Percentiles rank a stretch among this genome's conserved stretches.
phyloP scores from a whole-genome alignment of 2,888 invertebrate genomes.

The Ochropacha duplaris region DNA sequence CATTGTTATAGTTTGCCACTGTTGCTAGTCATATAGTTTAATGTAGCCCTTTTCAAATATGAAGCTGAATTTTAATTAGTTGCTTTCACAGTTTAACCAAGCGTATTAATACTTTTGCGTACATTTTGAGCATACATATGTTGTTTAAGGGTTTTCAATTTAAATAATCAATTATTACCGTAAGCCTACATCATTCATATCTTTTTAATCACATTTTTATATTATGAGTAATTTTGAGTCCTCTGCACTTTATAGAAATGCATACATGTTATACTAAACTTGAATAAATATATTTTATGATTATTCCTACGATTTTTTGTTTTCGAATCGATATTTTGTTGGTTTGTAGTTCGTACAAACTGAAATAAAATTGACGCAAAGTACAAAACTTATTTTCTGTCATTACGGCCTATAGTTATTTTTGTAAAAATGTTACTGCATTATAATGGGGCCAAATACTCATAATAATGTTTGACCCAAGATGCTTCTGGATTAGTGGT shows the following conservation, averaged over 20 bases:
- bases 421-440: background rate
- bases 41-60: background rate
- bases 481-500: background rate
- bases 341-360: background rate
- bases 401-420: background rate
- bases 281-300: too few relatives aligned
- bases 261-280: too few relatives aligned
- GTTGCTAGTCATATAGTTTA: constrained; percentile 44
- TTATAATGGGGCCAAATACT: constrained; percentile 3
- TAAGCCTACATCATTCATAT: too few relatives aligned
- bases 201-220: too few relatives aligned
- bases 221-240: too few relatives aligned
- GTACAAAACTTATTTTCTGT: too few relatives aligned
- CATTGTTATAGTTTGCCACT: constrained; percentile 19
- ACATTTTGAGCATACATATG: background rate
- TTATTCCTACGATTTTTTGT: too few relatives aligned
- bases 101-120: background rate
- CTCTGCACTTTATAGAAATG: too few relatives aligned
- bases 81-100: background rate
- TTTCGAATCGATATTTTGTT: background rate
- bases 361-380: background rate
- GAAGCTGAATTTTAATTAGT: background rate
- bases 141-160: too few relatives aligned
- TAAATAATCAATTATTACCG: too few relatives aligned
- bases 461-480: background rate